Percentiles rank a stretch among this genome's conserved stretches.
Conservation (phyloP, 2,797 vertebrate species). For the Coluber constrictor region DNA sequence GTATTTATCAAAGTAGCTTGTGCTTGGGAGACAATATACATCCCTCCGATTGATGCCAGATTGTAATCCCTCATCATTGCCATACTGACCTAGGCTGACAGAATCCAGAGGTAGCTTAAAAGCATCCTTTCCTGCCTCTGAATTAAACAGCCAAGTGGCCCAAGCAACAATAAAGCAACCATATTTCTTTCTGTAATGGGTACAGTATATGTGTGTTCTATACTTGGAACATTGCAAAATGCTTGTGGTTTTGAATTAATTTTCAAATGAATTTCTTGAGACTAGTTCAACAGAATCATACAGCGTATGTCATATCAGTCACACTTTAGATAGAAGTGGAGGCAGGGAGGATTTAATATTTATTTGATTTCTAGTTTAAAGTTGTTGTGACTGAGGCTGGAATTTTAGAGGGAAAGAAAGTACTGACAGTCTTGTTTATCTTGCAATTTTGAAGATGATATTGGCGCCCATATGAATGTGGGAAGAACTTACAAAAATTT, state of each 20-base stretch:
- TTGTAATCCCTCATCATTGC: not conserved
- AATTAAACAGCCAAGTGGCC: not conserved
- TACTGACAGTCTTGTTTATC: slow-evolving; percentile 9
- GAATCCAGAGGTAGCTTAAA: not conserved
- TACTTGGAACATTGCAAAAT: not conserved
- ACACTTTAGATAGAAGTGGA: not conserved
- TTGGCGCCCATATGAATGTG: slow-evolving; percentile 98
- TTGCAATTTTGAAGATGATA: slow-evolving; percentile 83
- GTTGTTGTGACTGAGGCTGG: not conserved
- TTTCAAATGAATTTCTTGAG: not conserved
- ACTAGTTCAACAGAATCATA: not conserved
- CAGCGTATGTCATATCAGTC: not conserved
- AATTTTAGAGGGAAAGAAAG: not conserved
- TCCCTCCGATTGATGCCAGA: not conserved
- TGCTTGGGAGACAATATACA: not conserved
- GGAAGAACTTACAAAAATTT: slow-evolving; percentile 98
- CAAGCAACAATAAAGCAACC: not conserved
- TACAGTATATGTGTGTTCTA: not conserved
- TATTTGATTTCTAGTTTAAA: not conserved
- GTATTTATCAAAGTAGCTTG: not conserved
- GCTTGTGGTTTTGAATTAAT: not conserved
- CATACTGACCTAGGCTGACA: not conserved
- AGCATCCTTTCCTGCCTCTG: not conserved
- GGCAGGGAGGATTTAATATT: not conserved
- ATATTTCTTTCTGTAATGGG: not conserved